Evolutionary conservation across 2,888 invertebrate species (phyloP).

Genomic region (Trichopoda pennipes): DNA sequence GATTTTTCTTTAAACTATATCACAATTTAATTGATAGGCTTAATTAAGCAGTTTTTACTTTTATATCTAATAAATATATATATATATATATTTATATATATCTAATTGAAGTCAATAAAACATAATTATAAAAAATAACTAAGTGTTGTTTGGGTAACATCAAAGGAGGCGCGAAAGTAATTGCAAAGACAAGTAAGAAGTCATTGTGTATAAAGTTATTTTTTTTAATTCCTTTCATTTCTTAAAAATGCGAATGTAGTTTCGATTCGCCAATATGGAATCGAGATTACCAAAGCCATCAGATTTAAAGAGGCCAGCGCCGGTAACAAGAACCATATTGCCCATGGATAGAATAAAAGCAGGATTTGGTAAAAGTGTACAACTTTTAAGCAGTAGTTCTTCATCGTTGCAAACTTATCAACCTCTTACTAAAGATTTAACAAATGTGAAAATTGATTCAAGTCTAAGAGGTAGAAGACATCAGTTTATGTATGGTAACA

Average conservation of each 20-base stretch:
- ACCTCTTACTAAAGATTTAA: slow-evolving; percentile 71
- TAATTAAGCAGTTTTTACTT: not conserved
- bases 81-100: no score
- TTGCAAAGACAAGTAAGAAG: not conserved
- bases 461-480: slow-evolving; percentile 71
- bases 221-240: not conserved
- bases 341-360: slow-evolving; percentile 78
- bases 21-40: not conserved
- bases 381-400: slow-evolving; percentile 27
- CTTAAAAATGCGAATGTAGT: not conserved
- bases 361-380: slow-evolving; percentile 57
- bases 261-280: slow-evolving; percentile 78
- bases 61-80: not conserved
- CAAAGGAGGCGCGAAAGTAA: not conserved
- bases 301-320: slow-evolving; percentile 74
- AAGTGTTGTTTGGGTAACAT: slow-evolving; percentile 34
- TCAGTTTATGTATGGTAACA: not conserved
- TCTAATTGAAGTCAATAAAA: not conserved
- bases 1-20: slow-evolving; percentile 49
- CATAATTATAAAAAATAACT: not conserved
- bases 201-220: not conserved
- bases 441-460: slow-evolving; percentile 65
- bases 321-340: slow-evolving; percentile 73
- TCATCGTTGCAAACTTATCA: slow-evolving; percentile 51
- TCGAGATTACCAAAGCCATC: slow-evolving; percentile 82